These are phyloP conservation scores for Mesochorus sp. DNA, from an alignment of 2,888 invertebrate genomes.

Conservation along the genomic window DNA sequence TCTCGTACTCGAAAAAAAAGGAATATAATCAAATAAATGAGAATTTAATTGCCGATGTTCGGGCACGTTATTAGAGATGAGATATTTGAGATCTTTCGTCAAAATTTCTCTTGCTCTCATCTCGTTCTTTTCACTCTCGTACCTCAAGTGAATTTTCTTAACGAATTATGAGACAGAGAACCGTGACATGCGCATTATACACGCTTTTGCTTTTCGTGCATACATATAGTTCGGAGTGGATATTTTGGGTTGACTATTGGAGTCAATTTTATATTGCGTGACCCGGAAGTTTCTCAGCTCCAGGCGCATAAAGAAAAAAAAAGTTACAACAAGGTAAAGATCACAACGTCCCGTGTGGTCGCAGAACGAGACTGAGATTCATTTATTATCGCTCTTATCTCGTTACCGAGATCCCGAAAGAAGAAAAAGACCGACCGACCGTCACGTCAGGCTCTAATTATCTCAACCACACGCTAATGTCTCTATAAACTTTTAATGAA, in stretches of 20 bases:
- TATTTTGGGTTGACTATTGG: slow-evolving; percentile 12
- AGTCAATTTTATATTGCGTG: slow-evolving; percentile 42
- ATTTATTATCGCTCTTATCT: slow-evolving; percentile 50
- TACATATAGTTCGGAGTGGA: background rate
- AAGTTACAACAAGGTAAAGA: background rate
- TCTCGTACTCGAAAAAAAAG: background rate
- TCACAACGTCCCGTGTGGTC: background rate
- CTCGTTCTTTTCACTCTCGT: background rate
- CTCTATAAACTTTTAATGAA: background rate
- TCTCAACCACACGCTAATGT: slow-evolving; percentile 5
- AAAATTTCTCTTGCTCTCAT: background rate
- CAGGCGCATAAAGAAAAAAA: background rate
- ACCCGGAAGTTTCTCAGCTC: slow-evolving; percentile 1
- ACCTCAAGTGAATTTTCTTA: background rate
- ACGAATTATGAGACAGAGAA: slow-evolving; percentile 17
- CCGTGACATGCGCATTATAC: slow-evolving; percentile 1
- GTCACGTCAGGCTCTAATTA: slow-evolving; percentile 56
- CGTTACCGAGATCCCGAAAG: slow-evolving; percentile 37
- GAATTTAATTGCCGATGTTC: background rate
- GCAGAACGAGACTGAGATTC: slow-evolving; percentile 3
- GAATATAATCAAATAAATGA: background rate
- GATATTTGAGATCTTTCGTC: background rate
- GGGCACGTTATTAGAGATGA: background rate
- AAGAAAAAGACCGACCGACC: slow-evolving; percentile 1
- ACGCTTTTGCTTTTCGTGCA: background rate